phyloP scores from a whole-genome alignment of 2,113 vertebrate species.

The Notarius lentiginosus region DNA sequence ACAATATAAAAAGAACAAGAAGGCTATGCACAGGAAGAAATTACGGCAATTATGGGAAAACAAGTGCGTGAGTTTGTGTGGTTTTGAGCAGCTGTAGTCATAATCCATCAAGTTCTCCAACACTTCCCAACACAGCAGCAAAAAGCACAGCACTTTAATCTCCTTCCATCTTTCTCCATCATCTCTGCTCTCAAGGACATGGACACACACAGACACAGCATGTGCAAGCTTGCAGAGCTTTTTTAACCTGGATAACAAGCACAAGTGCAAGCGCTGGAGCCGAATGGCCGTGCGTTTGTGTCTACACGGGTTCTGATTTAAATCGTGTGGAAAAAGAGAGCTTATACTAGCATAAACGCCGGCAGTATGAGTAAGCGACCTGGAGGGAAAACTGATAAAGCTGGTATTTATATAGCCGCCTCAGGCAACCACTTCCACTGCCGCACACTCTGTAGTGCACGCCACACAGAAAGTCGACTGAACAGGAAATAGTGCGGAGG shows the following conservation, averaged over 20 bases:
- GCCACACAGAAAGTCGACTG: background rate
- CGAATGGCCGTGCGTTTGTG: constrained; percentile 45
- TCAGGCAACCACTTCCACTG: constrained; percentile 10
- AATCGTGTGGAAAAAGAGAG: constrained; percentile 55
- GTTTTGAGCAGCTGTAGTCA: background rate
- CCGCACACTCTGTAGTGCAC: constrained; percentile 12
- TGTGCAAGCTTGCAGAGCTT: constrained; percentile 46
- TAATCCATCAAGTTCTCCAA: background rate
- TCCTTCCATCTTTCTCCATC: background rate
- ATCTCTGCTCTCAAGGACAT: background rate
- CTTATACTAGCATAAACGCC: constrained; percentile 28
- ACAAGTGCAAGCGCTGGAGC: constrained; percentile 59
- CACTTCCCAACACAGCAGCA: background rate
- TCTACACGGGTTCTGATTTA: constrained; percentile 59
- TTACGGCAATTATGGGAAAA: background rate
- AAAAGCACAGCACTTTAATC: background rate
- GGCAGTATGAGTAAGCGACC: constrained; percentile 58
- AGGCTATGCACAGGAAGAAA: constrained; percentile 10
- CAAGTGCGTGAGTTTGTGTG: background rate
- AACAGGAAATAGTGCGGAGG: constrained; percentile 10
- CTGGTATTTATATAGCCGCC: constrained; percentile 57
- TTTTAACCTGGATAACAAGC: constrained; percentile 51
- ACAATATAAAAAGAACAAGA: background rate
- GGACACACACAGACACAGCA: background rate
- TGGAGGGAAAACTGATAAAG: constrained; percentile 53